These are phyloP conservation scores for Ladona fulva DNA, from an alignment of 1,140 invertebrate species.

Conservation along the genomic window DNA sequence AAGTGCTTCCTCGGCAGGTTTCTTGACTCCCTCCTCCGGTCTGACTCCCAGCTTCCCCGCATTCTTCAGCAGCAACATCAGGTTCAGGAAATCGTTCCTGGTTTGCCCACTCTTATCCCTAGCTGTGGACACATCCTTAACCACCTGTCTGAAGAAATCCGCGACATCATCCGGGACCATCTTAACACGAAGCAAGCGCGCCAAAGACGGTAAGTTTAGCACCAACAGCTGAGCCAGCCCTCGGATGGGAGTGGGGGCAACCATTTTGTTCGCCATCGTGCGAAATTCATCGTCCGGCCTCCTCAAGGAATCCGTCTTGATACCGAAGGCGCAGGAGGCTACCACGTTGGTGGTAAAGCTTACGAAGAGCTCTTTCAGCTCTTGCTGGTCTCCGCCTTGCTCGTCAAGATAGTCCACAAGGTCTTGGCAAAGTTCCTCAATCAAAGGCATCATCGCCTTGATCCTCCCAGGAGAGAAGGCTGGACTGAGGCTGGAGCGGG, in stretches of 20 bases:
- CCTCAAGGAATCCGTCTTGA: constrained; percentile 43
- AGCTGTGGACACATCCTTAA: constrained; percentile 43
- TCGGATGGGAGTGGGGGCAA: background rate
- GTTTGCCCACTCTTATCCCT: constrained; percentile 39
- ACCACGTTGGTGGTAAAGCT: constrained; percentile 49
- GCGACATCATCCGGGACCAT: constrained; percentile 31
- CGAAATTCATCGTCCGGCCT: constrained; percentile 32
- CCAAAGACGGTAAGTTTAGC: constrained; percentile 28
- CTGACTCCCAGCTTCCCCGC: constrained; percentile 40
- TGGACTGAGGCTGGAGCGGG: constrained; percentile 41
- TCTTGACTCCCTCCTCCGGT: constrained; percentile 24
- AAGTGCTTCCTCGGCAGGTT: background rate
- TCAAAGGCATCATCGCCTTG: constrained; percentile 43
- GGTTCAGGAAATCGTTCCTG: constrained; percentile 45
- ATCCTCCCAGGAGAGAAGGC: constrained; percentile 45
- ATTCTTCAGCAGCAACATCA: constrained; percentile 44
- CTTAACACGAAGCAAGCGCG: constrained; percentile 24
- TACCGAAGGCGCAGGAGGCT: constrained; percentile 47
- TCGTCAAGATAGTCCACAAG: constrained; percentile 31
- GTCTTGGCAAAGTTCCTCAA: constrained; percentile 35
- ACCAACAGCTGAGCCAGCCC: background rate
- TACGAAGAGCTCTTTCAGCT: constrained; percentile 24
- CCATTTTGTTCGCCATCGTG: background rate
- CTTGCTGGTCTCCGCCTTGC: constrained; percentile 28
- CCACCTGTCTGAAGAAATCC: constrained; percentile 39